Base-by-base conservation (phyloP, 2,888 invertebrate genomes). In the Nezara viridula region DNA sequence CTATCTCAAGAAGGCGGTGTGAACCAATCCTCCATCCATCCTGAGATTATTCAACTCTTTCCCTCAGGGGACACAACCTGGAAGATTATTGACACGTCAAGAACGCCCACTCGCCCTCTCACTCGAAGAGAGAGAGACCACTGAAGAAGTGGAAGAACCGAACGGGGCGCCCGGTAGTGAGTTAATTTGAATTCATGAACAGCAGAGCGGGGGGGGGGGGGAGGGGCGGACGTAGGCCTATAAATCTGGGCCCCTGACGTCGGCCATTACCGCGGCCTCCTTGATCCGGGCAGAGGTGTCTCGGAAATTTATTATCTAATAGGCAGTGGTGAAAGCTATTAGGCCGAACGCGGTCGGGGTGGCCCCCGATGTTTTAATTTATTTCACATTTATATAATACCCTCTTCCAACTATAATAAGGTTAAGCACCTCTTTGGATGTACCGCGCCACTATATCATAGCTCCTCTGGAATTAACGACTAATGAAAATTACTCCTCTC, bases 251-350 rank as follows among this genome's bases (percentile, higher is more conserved):
- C 49, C 24, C 27, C 60, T 66, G 87, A 87, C 87, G 66, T 66
- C 47, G 40, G 87, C 87, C 44, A 87, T 87, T 87, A 89, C 89
- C 86, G 89, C 90, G 90, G 90, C 89, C 73, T 86, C 89, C 89
- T 86, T 89, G 89, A 90, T 90, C 90, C 88, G 86, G 89, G 77
- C 89, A 87, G 89, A 91, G 91, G 91, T 91, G 91, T 91, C 91
- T 90, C 89, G 91, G 90, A 92, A 91, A 92, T 92, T 92, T 92
- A 92, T 91, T 91, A 91, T 91, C 91, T 92, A 92, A 92, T 92
- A 92, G 91, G 91, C 91, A 90, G 92, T 92, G 92, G 91, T 92
- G 92, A 92, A 92, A 92, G 92, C 91, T 92, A 91, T 92, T 91
- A 91, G 90, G n/a, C n/a, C n/a, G 89, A 89, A 66, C 21, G 60